Percentiles rank a stretch among this genome's conserved stretches.
Conservation (phyloP, 2,888 invertebrate species). For the Ormyrus rosae region DNA sequence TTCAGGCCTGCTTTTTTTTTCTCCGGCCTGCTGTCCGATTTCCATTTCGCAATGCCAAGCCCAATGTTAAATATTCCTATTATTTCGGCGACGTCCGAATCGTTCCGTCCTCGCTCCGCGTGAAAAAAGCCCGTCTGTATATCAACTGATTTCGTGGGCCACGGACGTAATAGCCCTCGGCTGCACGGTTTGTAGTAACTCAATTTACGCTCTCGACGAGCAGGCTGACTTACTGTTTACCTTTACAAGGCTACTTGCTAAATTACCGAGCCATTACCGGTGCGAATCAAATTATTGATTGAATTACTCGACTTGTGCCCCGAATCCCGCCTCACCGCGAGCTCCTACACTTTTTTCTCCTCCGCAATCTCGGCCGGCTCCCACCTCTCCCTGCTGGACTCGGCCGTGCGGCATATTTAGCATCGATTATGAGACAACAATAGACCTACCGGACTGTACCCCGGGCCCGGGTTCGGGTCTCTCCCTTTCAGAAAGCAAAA, state of each 20-base stretch:
- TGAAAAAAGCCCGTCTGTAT: not conserved
- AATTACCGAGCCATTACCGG: too few species aligned
- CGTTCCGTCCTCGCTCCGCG: not conserved
- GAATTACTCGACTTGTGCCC: too few species aligned
- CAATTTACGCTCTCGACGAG: too few species aligned
- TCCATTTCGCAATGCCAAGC: constrained; percentile 12
- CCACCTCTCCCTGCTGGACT: constrained; percentile 16
- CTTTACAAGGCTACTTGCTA: too few species aligned
- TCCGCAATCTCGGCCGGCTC: not conserved
- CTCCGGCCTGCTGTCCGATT: not conserved
- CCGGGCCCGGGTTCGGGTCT: constrained; percentile 34
- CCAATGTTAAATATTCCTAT: constrained; percentile 22
- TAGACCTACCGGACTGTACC: constrained; percentile 68
- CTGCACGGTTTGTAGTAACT: too few species aligned
- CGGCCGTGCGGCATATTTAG: constrained; percentile 65
- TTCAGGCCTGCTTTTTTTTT: constrained; percentile 4
- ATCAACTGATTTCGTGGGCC: not conserved
- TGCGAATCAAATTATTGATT: too few species aligned
- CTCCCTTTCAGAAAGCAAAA: constrained; percentile 34
- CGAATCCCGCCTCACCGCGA: too few species aligned
- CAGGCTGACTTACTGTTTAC: too few species aligned
- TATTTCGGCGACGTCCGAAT: constrained; percentile 24
- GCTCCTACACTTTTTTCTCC: too few species aligned
- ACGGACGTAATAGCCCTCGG: too few species aligned
- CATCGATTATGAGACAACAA: constrained; percentile 72